Evolutionary conservation across 2,888 invertebrate species (phyloP), one percentile per base, ranked within the genome.

Genomic region (Ypsolopha sequella): DNA sequence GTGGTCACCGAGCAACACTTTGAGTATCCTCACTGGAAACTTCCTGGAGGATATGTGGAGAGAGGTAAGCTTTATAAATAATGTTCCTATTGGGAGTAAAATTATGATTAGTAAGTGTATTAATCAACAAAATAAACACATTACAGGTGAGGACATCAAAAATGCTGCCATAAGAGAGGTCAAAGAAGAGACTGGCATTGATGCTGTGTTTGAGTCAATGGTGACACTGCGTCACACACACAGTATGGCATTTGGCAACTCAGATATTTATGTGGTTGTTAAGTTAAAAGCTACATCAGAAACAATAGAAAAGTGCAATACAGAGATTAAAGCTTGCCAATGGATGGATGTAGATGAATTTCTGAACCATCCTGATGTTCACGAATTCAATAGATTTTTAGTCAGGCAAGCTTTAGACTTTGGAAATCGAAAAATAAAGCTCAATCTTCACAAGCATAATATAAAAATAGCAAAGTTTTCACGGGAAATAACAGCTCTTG

Each of bases 41-140:
- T 97, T 7, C 97, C 98, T 11, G 97, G 98, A 51, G 97, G 97
- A 50, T 94, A 94, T 79, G 94, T 95, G 13, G 94, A 97, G 73
- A 92, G 92, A 78, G 92, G 95, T 93, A 76, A 61, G 60, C 33
- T 33, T 43, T 43, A 6, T 8, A 6, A 9, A 11, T 11, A 39
- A 39, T 9, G 6, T 39, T 1, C 10, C 38, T 38, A 10, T 39
- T 1, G 6, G 39, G 10, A 10, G 6, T 39, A 38, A n/a, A 38
- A 38, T 38, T 2, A 38, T 4, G 38, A 24, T 2, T 3, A 24
- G 2, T 4, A 3, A 24, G 4, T 24, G 4, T 24, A 24, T 24
- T 2, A 24, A 24, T 24, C 2, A 24, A 24, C n/a, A n/a, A n/a
- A n/a, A 8, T 33, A 9, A 34, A 4, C 34, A 6, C 51, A 52